Conservation (phyloP, 2,888 invertebrate genomes). For the Cloeon dipterum region DNA sequence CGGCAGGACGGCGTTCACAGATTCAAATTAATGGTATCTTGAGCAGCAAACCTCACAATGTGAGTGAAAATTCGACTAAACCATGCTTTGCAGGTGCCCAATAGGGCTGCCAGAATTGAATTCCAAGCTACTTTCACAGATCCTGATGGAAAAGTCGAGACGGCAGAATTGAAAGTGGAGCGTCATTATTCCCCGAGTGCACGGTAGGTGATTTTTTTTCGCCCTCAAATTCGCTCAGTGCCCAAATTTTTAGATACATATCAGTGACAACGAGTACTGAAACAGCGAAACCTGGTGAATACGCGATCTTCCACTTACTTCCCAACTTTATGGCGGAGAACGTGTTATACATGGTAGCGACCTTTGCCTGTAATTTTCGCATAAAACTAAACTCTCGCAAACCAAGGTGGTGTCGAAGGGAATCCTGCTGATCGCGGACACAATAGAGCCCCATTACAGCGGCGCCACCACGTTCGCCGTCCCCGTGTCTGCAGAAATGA, state of each 20-base stretch:
- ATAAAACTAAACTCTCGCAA: background rate
- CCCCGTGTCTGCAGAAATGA: conserved; percentile 27
- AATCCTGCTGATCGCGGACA: conserved; percentile 19
- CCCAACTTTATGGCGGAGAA: conserved; percentile 22
- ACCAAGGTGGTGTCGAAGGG: conserved; percentile 24
- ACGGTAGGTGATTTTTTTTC: background rate
- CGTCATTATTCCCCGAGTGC: background rate
- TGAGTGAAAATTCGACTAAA: background rate
- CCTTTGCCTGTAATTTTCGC: background rate
- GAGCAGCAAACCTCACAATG: background rate
- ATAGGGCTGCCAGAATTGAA: conserved; percentile 8
- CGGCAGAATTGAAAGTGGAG: background rate
- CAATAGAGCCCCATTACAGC: conserved; percentile 10
- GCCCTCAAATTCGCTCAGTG: no score
- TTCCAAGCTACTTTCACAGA: conserved; percentile 7
- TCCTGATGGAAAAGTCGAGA: background rate
- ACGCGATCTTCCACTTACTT: conserved; percentile 26
- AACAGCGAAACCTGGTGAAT: conserved; percentile 21
- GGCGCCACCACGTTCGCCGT: conserved; percentile 21
- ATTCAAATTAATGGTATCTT: conserved; percentile 12
- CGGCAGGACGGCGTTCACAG: conserved; percentile 11
- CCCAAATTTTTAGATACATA: conserved; percentile 14
- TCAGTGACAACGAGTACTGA: conserved; percentile 22
- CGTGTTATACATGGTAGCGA: conserved; percentile 24
- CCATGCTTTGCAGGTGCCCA: conserved; percentile 2